A percentile compares a stretch with the other conserved stretches of the same genome.
Conservation (phyloP, 2,797 vertebrate species). For the Tokudaia tokunoshimensis region DNA sequence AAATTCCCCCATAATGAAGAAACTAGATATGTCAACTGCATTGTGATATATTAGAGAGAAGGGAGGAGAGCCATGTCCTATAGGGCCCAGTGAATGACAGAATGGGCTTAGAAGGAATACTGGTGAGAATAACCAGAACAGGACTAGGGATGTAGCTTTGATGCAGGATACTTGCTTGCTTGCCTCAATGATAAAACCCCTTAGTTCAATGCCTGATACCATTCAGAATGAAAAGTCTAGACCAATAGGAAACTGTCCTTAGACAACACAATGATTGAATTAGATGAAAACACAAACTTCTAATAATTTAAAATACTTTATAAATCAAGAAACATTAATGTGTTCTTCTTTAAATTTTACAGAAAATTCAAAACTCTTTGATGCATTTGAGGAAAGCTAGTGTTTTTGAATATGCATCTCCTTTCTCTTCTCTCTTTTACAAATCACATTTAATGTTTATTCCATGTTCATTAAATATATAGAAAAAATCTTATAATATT, state of each 20-base stretch:
- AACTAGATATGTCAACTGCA: neutral
- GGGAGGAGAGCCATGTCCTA: neutral
- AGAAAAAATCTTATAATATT: too few species aligned
- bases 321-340: constrained; percentile 11
- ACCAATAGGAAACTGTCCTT: neutral
- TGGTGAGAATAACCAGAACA: neutral
- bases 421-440: neutral
- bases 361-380: constrained; percentile 4
- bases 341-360: neutral
- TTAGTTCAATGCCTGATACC: neutral
- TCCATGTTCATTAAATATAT: neutral
- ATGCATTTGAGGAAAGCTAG: neutral
- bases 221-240: neutral
- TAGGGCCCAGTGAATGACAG: neutral
- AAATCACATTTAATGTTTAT: neutral
- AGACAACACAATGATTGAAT: neutral
- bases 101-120: neutral
- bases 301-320: neutral
- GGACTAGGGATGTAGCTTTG: neutral
- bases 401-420: neutral
- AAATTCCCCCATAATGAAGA: neutral
- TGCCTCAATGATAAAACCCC: neutral
- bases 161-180: neutral
- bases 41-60: neutral
- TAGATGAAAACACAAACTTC: neutral